Evolutionary conservation across 2,888 invertebrate genomes (phyloP).

Genomic region (Pilophorus perplexus): DNA sequence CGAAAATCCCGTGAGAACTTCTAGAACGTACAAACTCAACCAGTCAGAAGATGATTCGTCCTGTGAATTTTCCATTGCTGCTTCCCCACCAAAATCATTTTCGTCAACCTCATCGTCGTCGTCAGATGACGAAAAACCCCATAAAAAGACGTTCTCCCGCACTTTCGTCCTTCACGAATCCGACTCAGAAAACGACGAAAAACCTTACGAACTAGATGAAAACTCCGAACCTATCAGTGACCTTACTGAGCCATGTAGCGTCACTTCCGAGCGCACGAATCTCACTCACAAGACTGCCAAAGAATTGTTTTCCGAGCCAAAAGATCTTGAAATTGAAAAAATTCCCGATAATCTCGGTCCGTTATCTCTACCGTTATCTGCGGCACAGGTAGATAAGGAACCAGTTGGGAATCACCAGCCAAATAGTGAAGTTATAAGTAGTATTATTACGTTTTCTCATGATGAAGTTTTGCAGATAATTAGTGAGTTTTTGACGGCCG

Average conservation of each 20-base stretch:
- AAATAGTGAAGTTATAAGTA: conserved; percentile 34
- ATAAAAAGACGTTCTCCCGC: conserved; percentile 51
- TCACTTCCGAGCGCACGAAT: not conserved
- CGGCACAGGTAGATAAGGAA: conserved; percentile 40
- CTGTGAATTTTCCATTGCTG: conserved; percentile 44
- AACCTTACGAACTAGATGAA: conserved; percentile 2
- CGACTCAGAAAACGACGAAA: conserved; percentile 12
- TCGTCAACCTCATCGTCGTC: conserved; percentile 44
- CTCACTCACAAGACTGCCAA: conserved; percentile 8
- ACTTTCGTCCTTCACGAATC: conserved; percentile 53
- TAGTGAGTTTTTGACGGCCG: conserved; percentile 43
- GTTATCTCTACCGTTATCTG: conserved; percentile 41
- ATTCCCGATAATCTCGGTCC: conserved; percentile 2
- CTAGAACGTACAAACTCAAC: conserved; percentile 45
- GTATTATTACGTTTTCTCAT: conserved; percentile 44
- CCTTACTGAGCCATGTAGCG: conserved; percentile 5
- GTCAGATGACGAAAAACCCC: conserved; percentile 46
- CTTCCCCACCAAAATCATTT: conserved; percentile 42
- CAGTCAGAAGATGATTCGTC: conserved; percentile 48
- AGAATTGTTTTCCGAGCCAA: conserved; percentile 33
- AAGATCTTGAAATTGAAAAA: conserved; percentile 11
- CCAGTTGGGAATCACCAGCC: not conserved
- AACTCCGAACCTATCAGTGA: conserved; percentile 6
- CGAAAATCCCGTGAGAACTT: conserved; percentile 37
- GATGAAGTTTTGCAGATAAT: conserved; percentile 43